These are phyloP conservation scores for Poeciliopsis retropinna DNA, from an alignment of 2,113 vertebrate genomes.

Conservation along the genomic window DNA sequence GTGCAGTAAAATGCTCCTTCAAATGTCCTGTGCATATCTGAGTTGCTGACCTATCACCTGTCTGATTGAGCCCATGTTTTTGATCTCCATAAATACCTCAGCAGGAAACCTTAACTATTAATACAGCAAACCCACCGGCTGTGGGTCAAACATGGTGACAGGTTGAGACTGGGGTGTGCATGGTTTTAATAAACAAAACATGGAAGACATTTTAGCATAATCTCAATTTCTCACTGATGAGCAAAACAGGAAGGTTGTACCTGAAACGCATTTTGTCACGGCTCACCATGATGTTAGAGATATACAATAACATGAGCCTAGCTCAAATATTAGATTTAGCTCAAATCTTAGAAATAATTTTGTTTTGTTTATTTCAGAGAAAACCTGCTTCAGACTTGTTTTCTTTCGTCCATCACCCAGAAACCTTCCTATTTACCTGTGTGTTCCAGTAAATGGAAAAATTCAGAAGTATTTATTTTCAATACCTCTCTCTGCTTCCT, in stretches of 20 bases:
- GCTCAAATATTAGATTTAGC: too few relatives aligned
- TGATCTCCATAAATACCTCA: conserved; percentile 7
- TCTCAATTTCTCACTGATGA: conserved; percentile 42
- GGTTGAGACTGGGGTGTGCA: conserved; percentile 64
- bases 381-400: not conserved
- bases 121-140: conserved; percentile 39
- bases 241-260: conserved; percentile 71
- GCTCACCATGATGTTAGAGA: conserved; percentile 13
- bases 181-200: conserved; percentile 65
- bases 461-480: conserved; percentile 42
- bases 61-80: conserved; percentile 26
- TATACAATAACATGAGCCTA: not conserved
- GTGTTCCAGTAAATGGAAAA: conserved; percentile 6
- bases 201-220: conserved; percentile 65
- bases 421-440: not conserved
- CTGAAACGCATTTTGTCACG: conserved; percentile 27
- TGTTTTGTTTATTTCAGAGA: not conserved
- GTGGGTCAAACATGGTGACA: conserved; percentile 59
- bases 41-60: conserved; percentile 4
- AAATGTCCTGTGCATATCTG: not conserved
- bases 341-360: not conserved
- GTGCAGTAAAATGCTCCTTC: not conserved
- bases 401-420: not conserved
- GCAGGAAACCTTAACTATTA: conserved; percentile 35
- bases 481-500: conserved; percentile 21